Evolutionary conservation across 2,113 vertebrate genomes (phyloP), one percentile per base, ranked within the genome.

Genomic region (Cettia cetti): DNA sequence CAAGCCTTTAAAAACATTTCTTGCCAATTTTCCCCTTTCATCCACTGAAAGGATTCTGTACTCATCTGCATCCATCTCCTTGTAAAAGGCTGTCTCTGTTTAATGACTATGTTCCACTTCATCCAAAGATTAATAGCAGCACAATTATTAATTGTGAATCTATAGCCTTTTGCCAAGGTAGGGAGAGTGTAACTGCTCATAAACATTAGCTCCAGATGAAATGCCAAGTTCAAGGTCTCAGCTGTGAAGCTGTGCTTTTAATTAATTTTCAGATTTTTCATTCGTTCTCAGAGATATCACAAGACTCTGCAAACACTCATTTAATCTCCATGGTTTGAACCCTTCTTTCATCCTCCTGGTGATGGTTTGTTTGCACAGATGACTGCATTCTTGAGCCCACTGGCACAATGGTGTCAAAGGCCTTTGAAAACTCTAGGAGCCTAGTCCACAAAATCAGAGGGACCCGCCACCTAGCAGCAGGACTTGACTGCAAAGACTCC

Each of bases 221-320:
- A 90, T 78, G 53, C 61, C 52, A 17, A 10, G 5, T 64, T 90
- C 64, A 86, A 49, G 72, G 79, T 89, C 95, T 81, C 96, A 95
- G 94, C 94, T 97, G 92, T 64, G 79, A 93, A 90, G 26, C 60
- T 90, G 53, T 71, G 52, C 49, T 94, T 96, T 90, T 92, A 96
- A 96, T 97, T 94, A 96, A 75, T 83, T 94, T 83, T 90, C 80
- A 71, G n/a, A 68, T 90, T 95, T 95, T 83, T 69, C 61, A 57
- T 80, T 90, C 0, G 0, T 86, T 97, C 64, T 60, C 68, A 81
- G 82, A 90, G 54, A 30, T 78, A 89, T 40, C 65, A 40, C 60
- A 93, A 45, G 60, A 89, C 88, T 89, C 72, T 89, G 72, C 47
- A 93, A 95, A 90, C 52, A 70, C 20, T 85, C 49, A 37, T 74